A percentile compares a stretch with the other conserved stretches of the same genome.
These are phyloP conservation scores for Tromatobia lineatoria DNA, from an alignment of 2,888 invertebrate genomes.

Conservation along the genomic window DNA sequence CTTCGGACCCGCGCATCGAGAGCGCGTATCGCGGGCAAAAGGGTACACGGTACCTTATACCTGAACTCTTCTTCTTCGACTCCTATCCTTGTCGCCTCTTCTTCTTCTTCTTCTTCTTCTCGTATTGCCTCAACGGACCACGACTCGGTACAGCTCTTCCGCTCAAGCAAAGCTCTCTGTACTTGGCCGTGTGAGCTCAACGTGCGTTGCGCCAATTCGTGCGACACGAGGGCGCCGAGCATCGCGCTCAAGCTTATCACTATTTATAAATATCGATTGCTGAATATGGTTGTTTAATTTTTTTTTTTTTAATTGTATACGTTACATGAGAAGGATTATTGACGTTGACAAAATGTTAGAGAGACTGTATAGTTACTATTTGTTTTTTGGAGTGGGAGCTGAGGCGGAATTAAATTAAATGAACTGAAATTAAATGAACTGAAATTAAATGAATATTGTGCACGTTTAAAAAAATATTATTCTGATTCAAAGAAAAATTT, in stretches of 20 bases:
- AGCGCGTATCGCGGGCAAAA: slow-evolving; percentile 84
- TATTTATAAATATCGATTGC: too few species aligned
- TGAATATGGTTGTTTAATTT: slow-evolving; percentile 30
- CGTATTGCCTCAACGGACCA: slow-evolving; percentile 20
- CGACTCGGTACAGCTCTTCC: slow-evolving; percentile 40
- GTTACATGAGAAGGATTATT: too few species aligned
- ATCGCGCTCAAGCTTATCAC: background rate
- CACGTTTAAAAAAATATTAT: too few species aligned
- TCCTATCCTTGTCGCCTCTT: slow-evolving; percentile 48
- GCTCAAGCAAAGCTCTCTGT: too few species aligned
- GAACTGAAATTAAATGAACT: too few species aligned
- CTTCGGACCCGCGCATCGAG: slow-evolving; percentile 77
- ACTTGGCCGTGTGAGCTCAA: slow-evolving; percentile 48
- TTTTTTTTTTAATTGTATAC: background rate
- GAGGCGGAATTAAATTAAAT: too few species aligned
- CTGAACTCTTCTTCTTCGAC: slow-evolving; percentile 63
- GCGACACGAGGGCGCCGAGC: slow-evolving; percentile 2
- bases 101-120: slow-evolving; percentile 35
- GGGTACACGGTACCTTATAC: slow-evolving; percentile 76
- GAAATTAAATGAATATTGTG: too few species aligned
- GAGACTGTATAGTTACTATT: too few species aligned
- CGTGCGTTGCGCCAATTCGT: slow-evolving; percentile 56
- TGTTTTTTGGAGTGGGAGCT: too few species aligned
- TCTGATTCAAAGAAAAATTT: too few species aligned
- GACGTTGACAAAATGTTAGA: too few species aligned